Percentiles rank a stretch among this genome's conserved stretches.
phyloP scores from a whole-genome alignment of 2,888 invertebrate genomes.

The Criorhina ranunculi region DNA sequence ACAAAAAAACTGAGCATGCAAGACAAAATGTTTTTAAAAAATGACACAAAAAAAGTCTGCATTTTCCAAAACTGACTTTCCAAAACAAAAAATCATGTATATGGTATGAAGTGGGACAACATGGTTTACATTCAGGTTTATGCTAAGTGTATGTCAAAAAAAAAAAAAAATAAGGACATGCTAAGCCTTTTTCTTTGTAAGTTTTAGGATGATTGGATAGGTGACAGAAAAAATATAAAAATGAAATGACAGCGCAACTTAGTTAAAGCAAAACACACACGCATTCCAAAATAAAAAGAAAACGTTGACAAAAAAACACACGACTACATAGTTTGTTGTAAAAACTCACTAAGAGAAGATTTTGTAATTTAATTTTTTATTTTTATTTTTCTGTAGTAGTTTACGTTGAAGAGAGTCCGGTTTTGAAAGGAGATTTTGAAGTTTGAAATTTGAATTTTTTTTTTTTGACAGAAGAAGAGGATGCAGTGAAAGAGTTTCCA shows the following conservation, averaged over 20 bases:
- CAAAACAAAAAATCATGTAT: slow-evolving; percentile 22
- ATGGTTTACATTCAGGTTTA: slow-evolving; percentile 79
- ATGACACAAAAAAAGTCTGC: slow-evolving; percentile 27
- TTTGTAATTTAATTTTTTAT: slow-evolving; percentile 14
- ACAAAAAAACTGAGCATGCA: slow-evolving; percentile 49
- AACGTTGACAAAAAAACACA: slow-evolving; percentile 23
- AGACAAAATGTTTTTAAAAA: slow-evolving; percentile 46
- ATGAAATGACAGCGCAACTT: slow-evolving; percentile 58
- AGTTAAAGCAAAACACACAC: slow-evolving; percentile 57
- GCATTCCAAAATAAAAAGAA: slow-evolving; percentile 4
- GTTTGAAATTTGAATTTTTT: slow-evolving; percentile 36
- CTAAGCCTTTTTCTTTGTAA: slow-evolving; percentile 57
- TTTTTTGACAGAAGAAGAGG: slow-evolving; percentile 64
- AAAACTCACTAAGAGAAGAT: slow-evolving; percentile 70
- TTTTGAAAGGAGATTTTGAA: slow-evolving; percentile 54
- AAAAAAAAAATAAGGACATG: slow-evolving; percentile 21
- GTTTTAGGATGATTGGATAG: slow-evolving; percentile 46
- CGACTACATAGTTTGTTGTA: slow-evolving; percentile 32
- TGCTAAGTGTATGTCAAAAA: slow-evolving; percentile 58
- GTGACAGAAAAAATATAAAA: slow-evolving; percentile 49
- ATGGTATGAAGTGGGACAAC: slow-evolving; percentile 83
- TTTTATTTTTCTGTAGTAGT: slow-evolving; percentile 27
- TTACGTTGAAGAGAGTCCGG: slow-evolving; percentile 63
- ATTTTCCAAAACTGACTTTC: slow-evolving; percentile 13
- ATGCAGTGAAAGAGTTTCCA: slow-evolving; percentile 60